A percentile compares a stretch with the other conserved stretches of the same genome.
phyloP scores from a whole-genome alignment of 2,113 vertebrate species.

The Arothron firmamentum region DNA sequence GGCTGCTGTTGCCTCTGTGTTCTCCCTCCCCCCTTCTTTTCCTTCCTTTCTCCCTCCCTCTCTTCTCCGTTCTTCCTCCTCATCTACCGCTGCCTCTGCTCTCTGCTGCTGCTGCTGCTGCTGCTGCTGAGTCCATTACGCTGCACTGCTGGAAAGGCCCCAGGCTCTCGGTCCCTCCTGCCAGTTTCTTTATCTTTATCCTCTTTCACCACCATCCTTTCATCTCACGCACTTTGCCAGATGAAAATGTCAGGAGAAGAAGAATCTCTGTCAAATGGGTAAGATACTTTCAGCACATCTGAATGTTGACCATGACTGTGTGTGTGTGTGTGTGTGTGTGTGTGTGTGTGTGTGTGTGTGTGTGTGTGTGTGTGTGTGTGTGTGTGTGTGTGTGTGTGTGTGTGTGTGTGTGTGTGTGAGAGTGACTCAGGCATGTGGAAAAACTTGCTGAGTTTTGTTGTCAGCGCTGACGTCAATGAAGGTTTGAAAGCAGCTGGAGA shows the following conservation, averaged over 20 bases:
- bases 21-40: constrained; percentile 29
- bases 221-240: constrained; percentile 45
- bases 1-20: constrained; percentile 52
- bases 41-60: constrained; percentile 7
- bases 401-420: constrained; percentile 15
- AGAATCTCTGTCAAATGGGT: constrained; percentile 71
- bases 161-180: constrained; percentile 38
- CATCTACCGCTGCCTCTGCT: constrained; percentile 39
- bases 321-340: constrained; percentile 8
- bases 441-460: constrained; percentile 32
- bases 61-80: not conserved
- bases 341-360: constrained; percentile 11
- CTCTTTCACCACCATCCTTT: constrained; percentile 21
- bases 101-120: constrained; percentile 42
- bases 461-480: constrained; percentile 18
- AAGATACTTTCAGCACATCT: constrained; percentile 44
- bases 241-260: constrained; percentile 79
- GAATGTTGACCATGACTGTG: not conserved
- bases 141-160: constrained; percentile 53
- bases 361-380: constrained; percentile 11
- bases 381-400: constrained; percentile 14
- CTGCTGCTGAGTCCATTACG: constrained; percentile 31
- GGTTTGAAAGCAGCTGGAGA: constrained; percentile 33
- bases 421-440: constrained; percentile 46
- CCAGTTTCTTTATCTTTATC: constrained; percentile 25